phyloP scores from a whole-genome alignment of 2,797 vertebrate genomes.

The Rhynchotus rufescens region DNA sequence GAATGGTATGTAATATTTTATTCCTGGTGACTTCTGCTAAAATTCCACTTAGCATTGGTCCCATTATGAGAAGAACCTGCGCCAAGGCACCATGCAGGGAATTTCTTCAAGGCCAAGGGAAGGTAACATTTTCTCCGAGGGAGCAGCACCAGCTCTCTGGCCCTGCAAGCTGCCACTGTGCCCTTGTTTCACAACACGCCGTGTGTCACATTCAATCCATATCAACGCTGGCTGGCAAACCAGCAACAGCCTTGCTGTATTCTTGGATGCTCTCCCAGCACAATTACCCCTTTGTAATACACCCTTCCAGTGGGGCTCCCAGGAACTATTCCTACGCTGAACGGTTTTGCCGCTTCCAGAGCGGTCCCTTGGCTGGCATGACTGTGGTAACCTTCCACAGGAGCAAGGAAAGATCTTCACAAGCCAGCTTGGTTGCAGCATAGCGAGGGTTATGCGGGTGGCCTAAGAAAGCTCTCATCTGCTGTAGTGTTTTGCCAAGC shows the following conservation, averaged over 20 bases:
- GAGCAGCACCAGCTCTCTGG: neutral
- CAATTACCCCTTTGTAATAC: neutral
- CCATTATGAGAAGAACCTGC: neutral
- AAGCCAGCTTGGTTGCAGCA: neutral
- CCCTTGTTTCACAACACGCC: rapidly evolving
- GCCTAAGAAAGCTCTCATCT: neutral
- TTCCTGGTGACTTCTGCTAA: neutral
- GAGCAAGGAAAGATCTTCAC: neutral
- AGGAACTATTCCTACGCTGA: neutral
- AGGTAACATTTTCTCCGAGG: neutral
- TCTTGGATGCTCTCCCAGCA: neutral
- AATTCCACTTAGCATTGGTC: neutral
- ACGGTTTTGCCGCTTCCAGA: neutral
- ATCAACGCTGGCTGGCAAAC: neutral
- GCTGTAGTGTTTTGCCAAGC: neutral
- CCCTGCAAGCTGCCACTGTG: neutral
- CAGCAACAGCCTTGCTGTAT: neutral
- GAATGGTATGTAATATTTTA: neutral
- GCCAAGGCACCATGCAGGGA: neutral
- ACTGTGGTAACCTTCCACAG: rapidly evolving
- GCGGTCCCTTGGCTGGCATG: neutral
- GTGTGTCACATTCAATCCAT: neutral
- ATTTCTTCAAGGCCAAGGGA: neutral
- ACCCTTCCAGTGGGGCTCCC: neutral
- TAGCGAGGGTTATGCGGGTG: neutral